These are phyloP conservation scores for Philereme transversata DNA, from an alignment of 2,888 invertebrate species.

Conservation along the genomic window DNA sequence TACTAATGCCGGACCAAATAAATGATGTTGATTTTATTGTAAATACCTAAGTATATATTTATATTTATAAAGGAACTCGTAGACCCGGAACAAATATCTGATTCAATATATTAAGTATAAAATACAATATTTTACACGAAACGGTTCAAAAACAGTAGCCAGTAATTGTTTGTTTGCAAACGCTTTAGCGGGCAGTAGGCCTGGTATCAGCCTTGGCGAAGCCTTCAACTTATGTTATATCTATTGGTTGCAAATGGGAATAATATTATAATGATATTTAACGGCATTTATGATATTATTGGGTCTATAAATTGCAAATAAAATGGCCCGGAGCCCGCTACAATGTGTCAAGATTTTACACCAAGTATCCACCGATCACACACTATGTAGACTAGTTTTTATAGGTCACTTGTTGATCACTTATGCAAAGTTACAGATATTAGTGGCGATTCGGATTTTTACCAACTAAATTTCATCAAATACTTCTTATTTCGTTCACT, in stretches of 20 bases:
- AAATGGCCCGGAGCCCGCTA: constrained; percentile 25
- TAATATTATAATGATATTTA: constrained; percentile 49
- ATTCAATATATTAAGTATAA: too few species aligned
- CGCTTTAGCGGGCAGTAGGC: constrained; percentile 6
- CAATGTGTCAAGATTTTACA: constrained; percentile 14
- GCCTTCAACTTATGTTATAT: constrained; percentile 40
- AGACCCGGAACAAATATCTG: too few species aligned
- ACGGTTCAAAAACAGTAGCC: too few species aligned
- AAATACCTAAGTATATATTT: too few species aligned
- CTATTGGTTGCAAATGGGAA: constrained; percentile 47
- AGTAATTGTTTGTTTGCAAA: background rate
- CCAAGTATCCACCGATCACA: background rate
- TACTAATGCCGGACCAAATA: too few species aligned
- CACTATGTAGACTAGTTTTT: background rate
- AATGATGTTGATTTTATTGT: too few species aligned
- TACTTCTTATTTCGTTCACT: too few species aligned
- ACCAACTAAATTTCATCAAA: too few species aligned
- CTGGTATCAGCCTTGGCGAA: constrained; percentile 19
- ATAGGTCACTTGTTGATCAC: background rate
- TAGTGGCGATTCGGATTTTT: too few species aligned
- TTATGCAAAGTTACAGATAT: too few species aligned
- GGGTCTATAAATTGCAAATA: constrained; percentile 35
- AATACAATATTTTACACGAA: too few species aligned
- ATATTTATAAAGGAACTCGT: too few species aligned
- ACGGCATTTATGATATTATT: constrained; percentile 32